Conservation (phyloP, 2,888 invertebrate species). For the Sarcophaga carnaria region DNA sequence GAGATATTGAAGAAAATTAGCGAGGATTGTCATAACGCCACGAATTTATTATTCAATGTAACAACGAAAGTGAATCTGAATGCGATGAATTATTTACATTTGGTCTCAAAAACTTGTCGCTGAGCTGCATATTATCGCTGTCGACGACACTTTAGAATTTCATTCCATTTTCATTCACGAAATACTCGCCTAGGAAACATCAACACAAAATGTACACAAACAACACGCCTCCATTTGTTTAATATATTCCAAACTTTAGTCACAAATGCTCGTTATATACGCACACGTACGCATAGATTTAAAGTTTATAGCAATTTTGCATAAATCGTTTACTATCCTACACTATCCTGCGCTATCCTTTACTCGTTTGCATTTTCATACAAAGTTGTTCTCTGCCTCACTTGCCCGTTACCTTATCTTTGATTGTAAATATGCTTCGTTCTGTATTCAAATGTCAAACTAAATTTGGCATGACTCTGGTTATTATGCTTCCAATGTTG, state of each 20-base stretch:
- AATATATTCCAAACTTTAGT: neutral
- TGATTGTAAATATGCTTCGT: slow-evolving; percentile 40
- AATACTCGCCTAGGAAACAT: neutral
- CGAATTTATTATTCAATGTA: neutral
- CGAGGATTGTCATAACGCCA: neutral
- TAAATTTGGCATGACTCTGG: slow-evolving; percentile 50
- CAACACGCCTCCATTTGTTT: neutral
- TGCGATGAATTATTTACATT: slow-evolving; percentile 24
- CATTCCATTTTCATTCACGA: slow-evolving; percentile 3
- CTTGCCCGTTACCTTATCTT: slow-evolving; percentile 18
- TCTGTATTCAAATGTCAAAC: slow-evolving; percentile 48
- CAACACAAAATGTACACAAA: too few relatives aligned
- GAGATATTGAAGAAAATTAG: too few relatives aligned
- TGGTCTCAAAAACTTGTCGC: neutral
- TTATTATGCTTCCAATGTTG: slow-evolving; percentile 43
- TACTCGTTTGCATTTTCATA: too few relatives aligned
- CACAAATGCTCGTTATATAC: neutral
- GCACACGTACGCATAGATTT: neutral
- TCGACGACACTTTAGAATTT: slow-evolving; percentile 35
- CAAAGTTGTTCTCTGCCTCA: neutral
- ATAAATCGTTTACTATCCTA: neutral
- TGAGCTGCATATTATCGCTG: slow-evolving; percentile 47
- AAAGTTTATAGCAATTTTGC: slow-evolving; percentile 36
- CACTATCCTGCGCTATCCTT: too few relatives aligned
- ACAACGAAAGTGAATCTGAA: neutral